Evolutionary conservation across 2,113 vertebrate genomes (phyloP).

Genomic region (Ictalurus punctatus): DNA sequence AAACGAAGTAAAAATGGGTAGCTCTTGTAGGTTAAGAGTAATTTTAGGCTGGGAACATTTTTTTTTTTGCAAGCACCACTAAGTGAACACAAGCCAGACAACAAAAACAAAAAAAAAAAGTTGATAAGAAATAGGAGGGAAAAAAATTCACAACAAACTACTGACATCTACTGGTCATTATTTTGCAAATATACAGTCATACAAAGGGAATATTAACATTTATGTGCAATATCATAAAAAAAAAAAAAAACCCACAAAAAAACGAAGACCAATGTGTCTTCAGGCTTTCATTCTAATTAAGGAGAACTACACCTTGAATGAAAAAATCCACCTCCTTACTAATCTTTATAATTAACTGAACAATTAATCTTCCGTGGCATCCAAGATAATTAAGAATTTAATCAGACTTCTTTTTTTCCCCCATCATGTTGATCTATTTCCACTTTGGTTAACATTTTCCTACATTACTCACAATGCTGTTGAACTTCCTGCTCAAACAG

Average conservation of each 20-base stretch:
- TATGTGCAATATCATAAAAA: neutral
- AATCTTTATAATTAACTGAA: neutral
- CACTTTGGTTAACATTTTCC: neutral
- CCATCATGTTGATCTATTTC: neutral
- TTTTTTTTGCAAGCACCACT: neutral
- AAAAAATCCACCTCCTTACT: neutral
- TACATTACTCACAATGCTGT: neutral
- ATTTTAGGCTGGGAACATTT: neutral
- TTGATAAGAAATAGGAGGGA: too few relatives aligned
- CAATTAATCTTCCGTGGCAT: neutral
- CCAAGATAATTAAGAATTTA: too few relatives aligned
- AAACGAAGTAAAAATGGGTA: neutral
- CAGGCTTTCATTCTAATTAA: neutral
- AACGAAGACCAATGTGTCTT: neutral
- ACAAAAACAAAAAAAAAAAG: neutral
- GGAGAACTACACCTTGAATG: neutral
- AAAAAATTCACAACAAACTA: neutral
- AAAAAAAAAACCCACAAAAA: too few relatives aligned
- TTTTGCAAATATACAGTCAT: neutral
- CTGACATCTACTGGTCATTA: slow-evolving; percentile 29
- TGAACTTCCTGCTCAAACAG: neutral
- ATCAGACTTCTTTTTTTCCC: too few relatives aligned
- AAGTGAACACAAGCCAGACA: neutral
- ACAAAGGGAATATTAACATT: neutral
- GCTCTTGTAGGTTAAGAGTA: neutral